phyloP scores from a whole-genome alignment of 1,140 invertebrate species.

The Pseudomyrmex dendroicus region DNA sequence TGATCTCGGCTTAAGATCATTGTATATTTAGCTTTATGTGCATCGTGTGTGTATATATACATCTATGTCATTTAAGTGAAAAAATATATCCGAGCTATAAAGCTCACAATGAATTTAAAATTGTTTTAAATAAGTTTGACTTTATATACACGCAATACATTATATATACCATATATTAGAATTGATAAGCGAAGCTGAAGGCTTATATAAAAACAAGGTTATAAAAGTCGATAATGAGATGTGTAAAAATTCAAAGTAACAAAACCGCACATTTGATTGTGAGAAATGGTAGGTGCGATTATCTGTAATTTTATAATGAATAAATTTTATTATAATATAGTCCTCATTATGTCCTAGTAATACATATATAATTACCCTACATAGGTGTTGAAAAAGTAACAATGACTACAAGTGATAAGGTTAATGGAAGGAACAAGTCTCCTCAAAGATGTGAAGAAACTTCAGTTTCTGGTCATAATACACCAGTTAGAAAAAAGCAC shows the following conservation, averaged over 20 bases:
- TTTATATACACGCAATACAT: too few relatives aligned
- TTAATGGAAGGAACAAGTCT: constrained; percentile 18
- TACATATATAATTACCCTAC: background rate
- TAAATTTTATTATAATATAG: background rate
- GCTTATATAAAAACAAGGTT: background rate
- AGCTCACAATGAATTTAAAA: too few relatives aligned
- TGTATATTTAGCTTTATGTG: too few relatives aligned
- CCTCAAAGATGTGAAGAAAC: background rate
- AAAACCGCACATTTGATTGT: background rate
- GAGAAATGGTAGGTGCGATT: background rate
- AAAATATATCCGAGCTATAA: too few relatives aligned
- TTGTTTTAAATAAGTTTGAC: too few relatives aligned
- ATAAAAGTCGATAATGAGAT: constrained; percentile 11
- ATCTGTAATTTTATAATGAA: background rate
- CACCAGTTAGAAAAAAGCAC: constrained; percentile 68
- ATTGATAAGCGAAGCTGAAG: too few relatives aligned
- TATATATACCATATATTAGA: too few relatives aligned
- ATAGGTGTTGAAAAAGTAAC: constrained; percentile 1
- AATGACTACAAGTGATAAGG: background rate
- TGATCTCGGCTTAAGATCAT: too few relatives aligned
- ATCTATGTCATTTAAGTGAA: too few relatives aligned
- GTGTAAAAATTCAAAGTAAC: background rate
- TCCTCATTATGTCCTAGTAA: too few relatives aligned
- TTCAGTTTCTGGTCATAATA: constrained; percentile 65
- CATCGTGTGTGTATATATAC: too few relatives aligned